Percentiles rank a stretch among this genome's conserved stretches.
Evolutionary conservation across 2,888 invertebrate genomes (phyloP).

Genomic region (Drosophila aldrichi): DNA sequence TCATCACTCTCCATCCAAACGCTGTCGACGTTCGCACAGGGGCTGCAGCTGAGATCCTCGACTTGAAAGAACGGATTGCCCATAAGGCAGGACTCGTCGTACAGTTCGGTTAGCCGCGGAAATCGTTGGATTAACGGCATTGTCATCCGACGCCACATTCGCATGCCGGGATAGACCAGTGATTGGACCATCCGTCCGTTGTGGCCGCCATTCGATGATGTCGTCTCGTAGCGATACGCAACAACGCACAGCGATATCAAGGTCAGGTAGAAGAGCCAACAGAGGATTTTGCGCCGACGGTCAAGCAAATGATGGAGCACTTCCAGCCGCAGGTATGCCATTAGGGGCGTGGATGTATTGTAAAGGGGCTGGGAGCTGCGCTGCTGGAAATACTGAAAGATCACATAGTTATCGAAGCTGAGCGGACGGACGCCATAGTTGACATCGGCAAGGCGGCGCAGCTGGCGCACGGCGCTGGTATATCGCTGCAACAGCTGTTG

Average conservation of each 20-base stretch:
- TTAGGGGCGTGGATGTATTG: slow-evolving; percentile 53
- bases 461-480: slow-evolving; percentile 87
- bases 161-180: slow-evolving; percentile 92
- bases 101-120: slow-evolving; percentile 91
- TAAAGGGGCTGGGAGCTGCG: slow-evolving; percentile 41
- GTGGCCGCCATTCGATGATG: slow-evolving; percentile 21
- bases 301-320: slow-evolving; percentile 85
- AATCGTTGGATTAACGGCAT: slow-evolving; percentile 91
- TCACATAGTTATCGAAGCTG: slow-evolving; percentile 88
- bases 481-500: slow-evolving; percentile 86
- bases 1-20: slow-evolving; percentile 85
- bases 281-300: slow-evolving; percentile 83
- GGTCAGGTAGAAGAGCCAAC: slow-evolving; percentile 82
- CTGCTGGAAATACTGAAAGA: slow-evolving; percentile 87
- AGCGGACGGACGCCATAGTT: slow-evolving; percentile 87
- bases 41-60: slow-evolving; percentile 93
- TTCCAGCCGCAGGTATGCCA: slow-evolving; percentile 84
- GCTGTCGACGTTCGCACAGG: slow-evolving; percentile 90
- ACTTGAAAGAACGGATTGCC: slow-evolving; percentile 94
- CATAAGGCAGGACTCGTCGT: slow-evolving; percentile 93
- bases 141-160: slow-evolving; percentile 89
- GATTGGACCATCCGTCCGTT: slow-evolving; percentile 86
- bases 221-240: slow-evolving; percentile 81
- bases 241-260: slow-evolving; percentile 82
- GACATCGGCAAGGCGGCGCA: slow-evolving; percentile 87